A percentile compares a stretch with the other conserved stretches of the same genome.
phyloP scores from a whole-genome alignment of 1,140 invertebrate species.

The Asbolus verrucosus region DNA sequence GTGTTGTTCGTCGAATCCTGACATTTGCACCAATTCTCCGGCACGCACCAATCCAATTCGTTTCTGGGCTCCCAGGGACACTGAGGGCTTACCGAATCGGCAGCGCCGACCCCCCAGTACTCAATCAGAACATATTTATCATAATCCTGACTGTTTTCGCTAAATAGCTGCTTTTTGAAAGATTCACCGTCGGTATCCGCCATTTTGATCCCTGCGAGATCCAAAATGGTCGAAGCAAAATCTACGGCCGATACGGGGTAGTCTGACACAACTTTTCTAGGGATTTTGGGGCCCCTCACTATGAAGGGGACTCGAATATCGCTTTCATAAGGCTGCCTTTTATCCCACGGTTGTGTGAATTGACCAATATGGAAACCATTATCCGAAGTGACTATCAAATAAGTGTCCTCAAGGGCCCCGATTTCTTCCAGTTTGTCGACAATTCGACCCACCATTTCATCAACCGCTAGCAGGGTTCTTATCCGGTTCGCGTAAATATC shows the following conservation, averaged over 20 bases:
- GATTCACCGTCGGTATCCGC: conserved; percentile 76
- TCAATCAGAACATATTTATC: conserved; percentile 74
- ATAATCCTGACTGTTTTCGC: neutral
- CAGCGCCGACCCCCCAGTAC: conserved; percentile 80
- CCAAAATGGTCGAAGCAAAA: conserved; percentile 83
- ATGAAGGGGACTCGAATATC: conserved; percentile 87
- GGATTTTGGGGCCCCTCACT: conserved; percentile 80
- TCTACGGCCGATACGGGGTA: conserved; percentile 82
- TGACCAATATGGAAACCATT: conserved; percentile 93
- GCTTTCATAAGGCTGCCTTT: conserved; percentile 89
- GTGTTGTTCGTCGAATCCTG: conserved; percentile 88
- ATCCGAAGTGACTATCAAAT: conserved; percentile 87
- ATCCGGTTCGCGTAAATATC: conserved; percentile 77
- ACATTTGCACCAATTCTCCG: conserved; percentile 86
- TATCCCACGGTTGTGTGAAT: conserved; percentile 88
- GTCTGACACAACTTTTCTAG: conserved; percentile 64
- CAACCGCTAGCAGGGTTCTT: conserved; percentile 86
- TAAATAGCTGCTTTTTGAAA: conserved; percentile 65
- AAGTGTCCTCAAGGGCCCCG: conserved; percentile 78
- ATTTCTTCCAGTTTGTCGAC: conserved; percentile 69
- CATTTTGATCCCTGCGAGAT: conserved; percentile 70
- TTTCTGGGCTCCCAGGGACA: too few species aligned
- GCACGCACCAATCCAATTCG: too few species aligned
- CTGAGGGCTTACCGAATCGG: conserved; percentile 68
- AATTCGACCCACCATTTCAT: conserved; percentile 82